phyloP scores from a whole-genome alignment of 2,888 invertebrate genomes.

The Herminia tarsipennalis region DNA sequence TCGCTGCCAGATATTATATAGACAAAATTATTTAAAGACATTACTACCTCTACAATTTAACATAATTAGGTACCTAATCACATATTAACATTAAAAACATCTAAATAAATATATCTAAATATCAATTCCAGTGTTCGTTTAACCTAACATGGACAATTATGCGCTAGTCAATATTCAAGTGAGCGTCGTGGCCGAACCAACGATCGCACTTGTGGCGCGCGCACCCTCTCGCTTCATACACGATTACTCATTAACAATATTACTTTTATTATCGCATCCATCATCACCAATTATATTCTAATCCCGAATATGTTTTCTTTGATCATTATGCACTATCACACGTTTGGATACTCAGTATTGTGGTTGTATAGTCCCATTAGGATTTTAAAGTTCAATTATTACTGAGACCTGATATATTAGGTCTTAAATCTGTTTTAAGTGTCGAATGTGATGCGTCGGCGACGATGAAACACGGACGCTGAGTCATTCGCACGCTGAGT shows the following conservation, averaged over 20 bases:
- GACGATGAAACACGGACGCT: too few relatives aligned
- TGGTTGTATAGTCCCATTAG: too few relatives aligned
- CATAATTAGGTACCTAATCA: slow-evolving; percentile 30
- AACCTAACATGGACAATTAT: slow-evolving; percentile 60
- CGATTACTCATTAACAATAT: slow-evolving; percentile 29
- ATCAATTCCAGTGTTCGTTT: slow-evolving; percentile 57
- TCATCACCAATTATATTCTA: slow-evolving; percentile 41
- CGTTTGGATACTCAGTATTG: too few relatives aligned
- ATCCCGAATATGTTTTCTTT: slow-evolving; percentile 9
- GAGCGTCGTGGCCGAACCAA: not conserved
- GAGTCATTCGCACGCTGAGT: not conserved
- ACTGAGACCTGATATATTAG: too few relatives aligned
- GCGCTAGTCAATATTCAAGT: slow-evolving; percentile 31
- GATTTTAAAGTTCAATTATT: too few relatives aligned
- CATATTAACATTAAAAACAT: slow-evolving; percentile 35
- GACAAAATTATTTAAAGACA: slow-evolving; percentile 17
- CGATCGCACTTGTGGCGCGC: not conserved
- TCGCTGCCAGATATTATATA: not conserved
- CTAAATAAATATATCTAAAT: slow-evolving; percentile 50
- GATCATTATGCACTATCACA: too few relatives aligned
- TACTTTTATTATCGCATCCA: slow-evolving; percentile 44
- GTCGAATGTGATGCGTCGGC: too few relatives aligned
- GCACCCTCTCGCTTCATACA: slow-evolving; percentile 11
- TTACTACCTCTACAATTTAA: slow-evolving; percentile 31
- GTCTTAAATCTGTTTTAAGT: too few relatives aligned